Percentiles rank a stretch among this genome's conserved stretches.
These are phyloP conservation scores for Zaprionus ghesquierei DNA, from an alignment of 1,140 invertebrate genomes.

Conservation along the genomic window DNA sequence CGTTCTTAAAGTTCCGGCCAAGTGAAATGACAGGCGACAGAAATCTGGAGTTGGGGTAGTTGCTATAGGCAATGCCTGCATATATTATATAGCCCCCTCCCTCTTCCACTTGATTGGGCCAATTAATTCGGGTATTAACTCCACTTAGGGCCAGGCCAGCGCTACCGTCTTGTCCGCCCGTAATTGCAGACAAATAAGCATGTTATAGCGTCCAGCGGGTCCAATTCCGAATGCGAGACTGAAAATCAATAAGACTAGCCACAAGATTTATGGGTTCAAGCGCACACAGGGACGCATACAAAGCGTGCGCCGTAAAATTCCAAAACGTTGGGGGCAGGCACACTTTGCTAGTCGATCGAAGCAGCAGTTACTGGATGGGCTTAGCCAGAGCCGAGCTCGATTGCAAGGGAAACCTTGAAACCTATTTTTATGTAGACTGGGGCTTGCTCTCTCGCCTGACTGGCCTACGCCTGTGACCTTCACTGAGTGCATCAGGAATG, in stretches of 20 bases:
- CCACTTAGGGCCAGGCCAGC: background rate
- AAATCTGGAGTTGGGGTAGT: background rate
- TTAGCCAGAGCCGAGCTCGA: constrained; percentile 9
- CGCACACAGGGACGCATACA: constrained; percentile 43
- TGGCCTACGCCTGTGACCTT: constrained; percentile 57
- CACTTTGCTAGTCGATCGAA: constrained; percentile 69
- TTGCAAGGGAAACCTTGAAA: constrained; percentile 59
- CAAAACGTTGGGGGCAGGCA: constrained; percentile 29
- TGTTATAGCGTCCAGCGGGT: background rate
- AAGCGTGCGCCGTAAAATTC: constrained; percentile 53
- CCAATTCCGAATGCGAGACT: constrained; percentile 1
- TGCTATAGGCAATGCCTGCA: background rate
- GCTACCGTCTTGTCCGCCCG: background rate
- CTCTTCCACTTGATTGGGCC: background rate
- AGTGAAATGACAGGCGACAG: background rate
- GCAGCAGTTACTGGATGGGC: background rate
- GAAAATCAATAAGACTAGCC: constrained; percentile 54
- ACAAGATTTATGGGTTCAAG: constrained; percentile 71
- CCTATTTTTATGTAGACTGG: constrained; percentile 75
- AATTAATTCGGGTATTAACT: constrained; percentile 1
- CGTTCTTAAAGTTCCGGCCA: background rate
- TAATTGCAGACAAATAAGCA: background rate
- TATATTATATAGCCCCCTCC: background rate
- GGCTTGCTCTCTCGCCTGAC: constrained; percentile 6
- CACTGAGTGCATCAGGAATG: constrained; percentile 34